These are phyloP conservation scores for Philhelius pedissequus DNA, from an alignment of 2,888 invertebrate species.

Conservation along the genomic window DNA sequence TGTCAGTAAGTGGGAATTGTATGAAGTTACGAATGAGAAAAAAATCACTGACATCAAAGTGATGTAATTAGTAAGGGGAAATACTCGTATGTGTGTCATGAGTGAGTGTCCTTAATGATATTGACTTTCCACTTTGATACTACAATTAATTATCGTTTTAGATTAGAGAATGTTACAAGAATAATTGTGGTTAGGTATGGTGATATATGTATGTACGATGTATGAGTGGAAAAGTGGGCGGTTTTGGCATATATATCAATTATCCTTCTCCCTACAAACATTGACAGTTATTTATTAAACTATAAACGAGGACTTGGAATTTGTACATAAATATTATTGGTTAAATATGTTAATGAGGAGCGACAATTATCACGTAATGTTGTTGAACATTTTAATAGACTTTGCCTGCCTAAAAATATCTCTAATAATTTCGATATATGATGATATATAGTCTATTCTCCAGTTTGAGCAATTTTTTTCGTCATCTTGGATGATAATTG, in stretches of 20 bases:
- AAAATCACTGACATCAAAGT: constrained; percentile 19
- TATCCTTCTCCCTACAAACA: not conserved
- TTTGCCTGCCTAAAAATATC: no score
- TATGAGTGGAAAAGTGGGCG: not conserved
- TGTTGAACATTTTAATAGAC: not conserved
- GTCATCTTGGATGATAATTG: no score
- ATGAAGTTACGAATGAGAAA: not conserved
- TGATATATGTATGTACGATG: not conserved
- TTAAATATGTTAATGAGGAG: not conserved
- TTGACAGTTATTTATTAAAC: constrained; percentile 31
- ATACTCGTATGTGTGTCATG: not conserved
- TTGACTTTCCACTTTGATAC: constrained; percentile 39
- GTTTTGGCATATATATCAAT: constrained; percentile 21
- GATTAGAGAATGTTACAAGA: not conserved
- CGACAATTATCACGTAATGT: constrained; percentile 18
- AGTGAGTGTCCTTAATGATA: constrained; percentile 45
- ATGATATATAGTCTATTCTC: no score
- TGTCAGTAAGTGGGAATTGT: constrained; percentile 10
- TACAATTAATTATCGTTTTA: constrained; percentile 37
- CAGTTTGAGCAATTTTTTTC: no score
- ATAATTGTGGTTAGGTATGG: not conserved
- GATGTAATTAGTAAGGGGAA: constrained; percentile 25
- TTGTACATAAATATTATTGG: not conserved
- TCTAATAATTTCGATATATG: no score
- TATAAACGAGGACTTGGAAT: not conserved